phyloP scores from a whole-genome alignment of 2,113 vertebrate genomes.

The Hylia prasina region DNA sequence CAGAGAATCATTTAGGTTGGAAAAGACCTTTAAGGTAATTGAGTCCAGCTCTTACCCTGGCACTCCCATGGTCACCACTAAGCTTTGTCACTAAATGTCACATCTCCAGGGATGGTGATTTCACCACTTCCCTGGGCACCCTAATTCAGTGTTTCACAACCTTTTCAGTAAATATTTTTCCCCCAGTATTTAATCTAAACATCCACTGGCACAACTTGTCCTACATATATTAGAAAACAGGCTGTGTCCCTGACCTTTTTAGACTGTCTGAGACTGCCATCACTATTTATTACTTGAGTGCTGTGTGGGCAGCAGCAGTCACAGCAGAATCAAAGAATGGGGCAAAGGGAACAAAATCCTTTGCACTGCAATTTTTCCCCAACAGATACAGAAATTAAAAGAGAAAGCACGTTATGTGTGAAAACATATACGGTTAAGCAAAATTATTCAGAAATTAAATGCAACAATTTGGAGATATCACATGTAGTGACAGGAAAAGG shows the following conservation, averaged over 20 bases:
- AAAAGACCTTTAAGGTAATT: neutral
- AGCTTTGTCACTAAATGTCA: neutral
- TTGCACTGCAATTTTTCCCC: neutral
- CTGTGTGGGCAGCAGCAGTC: neutral
- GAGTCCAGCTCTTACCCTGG: neutral
- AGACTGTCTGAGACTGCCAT: neutral
- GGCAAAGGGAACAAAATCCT: neutral
- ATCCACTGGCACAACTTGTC: neutral
- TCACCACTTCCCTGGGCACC: neutral
- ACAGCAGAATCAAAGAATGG: neutral
- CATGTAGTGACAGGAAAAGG: neutral
- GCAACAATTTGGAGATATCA: no score
- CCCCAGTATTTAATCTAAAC: no score
- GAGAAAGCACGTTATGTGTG: neutral
- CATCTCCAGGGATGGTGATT: neutral
- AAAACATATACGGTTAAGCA: neutral
- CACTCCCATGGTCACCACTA: neutral
- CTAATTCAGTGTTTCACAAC: neutral
- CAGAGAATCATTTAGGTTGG: neutral
- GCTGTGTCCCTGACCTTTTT: neutral
- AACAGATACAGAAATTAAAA: neutral
- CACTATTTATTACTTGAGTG: neutral
- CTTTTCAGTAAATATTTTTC: neutral
- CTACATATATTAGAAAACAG: neutral
- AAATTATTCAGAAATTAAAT: neutral